A percentile compares a stretch with the other conserved stretches of the same genome.
These are phyloP conservation scores for Oxyscelio sp. DNA, from an alignment of 2,888 invertebrate genomes.

Conservation along the genomic window DNA sequence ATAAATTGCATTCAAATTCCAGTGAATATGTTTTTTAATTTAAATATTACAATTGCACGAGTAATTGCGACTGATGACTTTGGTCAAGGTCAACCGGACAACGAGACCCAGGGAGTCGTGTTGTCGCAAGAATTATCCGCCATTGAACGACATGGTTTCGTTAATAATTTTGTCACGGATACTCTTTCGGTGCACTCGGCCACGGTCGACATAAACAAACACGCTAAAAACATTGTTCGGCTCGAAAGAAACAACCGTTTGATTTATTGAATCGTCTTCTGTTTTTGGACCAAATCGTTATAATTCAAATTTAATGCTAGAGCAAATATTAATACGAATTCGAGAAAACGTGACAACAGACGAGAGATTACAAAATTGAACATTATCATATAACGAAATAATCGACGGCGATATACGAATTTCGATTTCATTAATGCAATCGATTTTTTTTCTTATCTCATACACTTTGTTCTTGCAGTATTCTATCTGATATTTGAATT, in stretches of 20 bases:
- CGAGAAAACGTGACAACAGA: too few species aligned
- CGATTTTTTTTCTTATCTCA: neutral
- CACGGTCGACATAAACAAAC: slow-evolving; percentile 8
- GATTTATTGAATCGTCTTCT: neutral
- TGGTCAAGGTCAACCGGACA: slow-evolving; percentile 48
- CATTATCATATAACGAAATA: too few species aligned
- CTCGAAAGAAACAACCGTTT: slow-evolving; percentile 9
- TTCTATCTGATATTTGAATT: neutral
- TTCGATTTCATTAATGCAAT: neutral
- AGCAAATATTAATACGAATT: neutral
- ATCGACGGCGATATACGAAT: neutral
- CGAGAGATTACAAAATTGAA: too few species aligned
- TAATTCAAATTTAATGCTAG: neutral
- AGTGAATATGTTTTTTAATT: slow-evolving; percentile 1
- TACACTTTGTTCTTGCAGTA: neutral
- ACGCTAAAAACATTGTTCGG: neutral
- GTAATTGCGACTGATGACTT: slow-evolving; percentile 44
- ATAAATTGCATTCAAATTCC: neutral
- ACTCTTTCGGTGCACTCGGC: slow-evolving; percentile 24
- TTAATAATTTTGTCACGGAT: slow-evolving; percentile 50
- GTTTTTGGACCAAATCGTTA: neutral
- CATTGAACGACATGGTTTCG: neutral
- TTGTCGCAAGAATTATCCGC: slow-evolving; percentile 29
- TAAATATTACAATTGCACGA: slow-evolving; percentile 38
- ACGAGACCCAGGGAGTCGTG: slow-evolving; percentile 12